These are phyloP conservation scores for Fabriciana adippe DNA, from an alignment of 2,888 invertebrate species.

Conservation along the genomic window DNA sequence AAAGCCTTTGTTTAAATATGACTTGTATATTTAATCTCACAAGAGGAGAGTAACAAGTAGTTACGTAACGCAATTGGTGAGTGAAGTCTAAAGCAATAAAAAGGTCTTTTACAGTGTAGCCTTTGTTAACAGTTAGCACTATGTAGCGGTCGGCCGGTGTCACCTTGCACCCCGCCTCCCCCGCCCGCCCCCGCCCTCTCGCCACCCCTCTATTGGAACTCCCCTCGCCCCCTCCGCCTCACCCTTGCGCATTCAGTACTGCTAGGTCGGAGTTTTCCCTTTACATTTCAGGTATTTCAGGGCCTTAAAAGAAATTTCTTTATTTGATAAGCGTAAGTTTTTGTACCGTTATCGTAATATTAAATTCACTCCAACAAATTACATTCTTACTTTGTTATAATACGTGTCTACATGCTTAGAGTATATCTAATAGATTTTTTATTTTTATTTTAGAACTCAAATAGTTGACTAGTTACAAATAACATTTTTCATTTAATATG, in stretches of 20 bases:
- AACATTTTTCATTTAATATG: no score
- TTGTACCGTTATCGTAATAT: constrained; percentile 5
- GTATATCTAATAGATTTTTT: no score
- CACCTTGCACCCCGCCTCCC: constrained; percentile 11
- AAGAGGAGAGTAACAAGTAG: constrained; percentile 14
- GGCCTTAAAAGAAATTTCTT: constrained; percentile 17
- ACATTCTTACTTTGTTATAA: neutral
- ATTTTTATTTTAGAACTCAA: no score
- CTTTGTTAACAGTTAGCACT: constrained; percentile 26
- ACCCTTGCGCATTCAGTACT: constrained; percentile 13
- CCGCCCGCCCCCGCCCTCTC: constrained; percentile 9
- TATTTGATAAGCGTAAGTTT: constrained; percentile 16
- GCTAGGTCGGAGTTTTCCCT: constrained; percentile 26
- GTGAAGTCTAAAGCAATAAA: constrained; percentile 21
- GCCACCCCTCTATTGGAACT: constrained; percentile 8
- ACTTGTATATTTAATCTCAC: constrained; percentile 16
- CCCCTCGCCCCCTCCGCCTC: constrained; percentile 15
- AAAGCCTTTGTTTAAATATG: constrained; percentile 13
- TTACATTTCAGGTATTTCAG: constrained; percentile 26
- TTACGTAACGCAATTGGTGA: constrained; percentile 8
- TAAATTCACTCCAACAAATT: neutral
- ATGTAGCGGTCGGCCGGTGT: constrained; percentile 25
- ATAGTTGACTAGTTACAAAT: no score
- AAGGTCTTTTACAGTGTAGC: constrained; percentile 25
- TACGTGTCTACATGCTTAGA: neutral